phyloP scores from a whole-genome alignment of 2,888 invertebrate genomes.

The Machimus atricapillus region DNA sequence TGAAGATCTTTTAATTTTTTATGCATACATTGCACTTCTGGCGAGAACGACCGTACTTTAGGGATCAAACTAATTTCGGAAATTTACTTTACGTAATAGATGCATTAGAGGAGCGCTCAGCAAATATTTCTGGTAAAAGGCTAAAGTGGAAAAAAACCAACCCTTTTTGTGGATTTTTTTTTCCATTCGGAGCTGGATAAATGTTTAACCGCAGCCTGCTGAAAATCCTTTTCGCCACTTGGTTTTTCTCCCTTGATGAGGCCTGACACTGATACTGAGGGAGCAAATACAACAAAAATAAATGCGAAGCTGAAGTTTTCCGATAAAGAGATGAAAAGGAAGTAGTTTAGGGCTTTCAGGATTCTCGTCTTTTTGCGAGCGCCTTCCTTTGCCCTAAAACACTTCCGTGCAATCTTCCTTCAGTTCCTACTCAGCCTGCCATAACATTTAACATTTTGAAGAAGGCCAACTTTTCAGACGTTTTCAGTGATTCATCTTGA shows the following conservation, averaged over 20 bases:
- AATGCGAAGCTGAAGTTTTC: slow-evolving; percentile 29
- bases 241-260: slow-evolving; percentile 30
- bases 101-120: slow-evolving; percentile 19
- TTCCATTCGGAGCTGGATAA: not conserved
- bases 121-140: slow-evolving; percentile 28
- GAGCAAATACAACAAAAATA: slow-evolving; percentile 17
- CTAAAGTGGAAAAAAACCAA: slow-evolving; percentile 9
- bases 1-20: not conserved
- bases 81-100: slow-evolving; percentile 27
- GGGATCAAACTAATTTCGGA: not conserved
- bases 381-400: slow-evolving; percentile 1
- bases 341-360: slow-evolving; percentile 38
- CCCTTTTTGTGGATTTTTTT: slow-evolving; percentile 3
- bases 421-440: not conserved
- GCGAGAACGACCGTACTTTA: not conserved
- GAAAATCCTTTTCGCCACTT: slow-evolving; percentile 29
- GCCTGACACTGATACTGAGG: slow-evolving; percentile 21
- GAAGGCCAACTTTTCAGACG: slow-evolving; percentile 24
- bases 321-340: slow-evolving; percentile 40
- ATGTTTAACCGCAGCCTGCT: slow-evolving; percentile 30
- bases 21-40: not conserved
- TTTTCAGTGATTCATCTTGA: slow-evolving; percentile 37
- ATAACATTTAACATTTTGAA: slow-evolving; percentile 24
- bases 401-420: slow-evolving; percentile 21
- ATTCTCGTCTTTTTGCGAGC: not conserved